Evolutionary conservation across 2,888 invertebrate species (phyloP).

Genomic region (Megalurothrips usitatus): DNA sequence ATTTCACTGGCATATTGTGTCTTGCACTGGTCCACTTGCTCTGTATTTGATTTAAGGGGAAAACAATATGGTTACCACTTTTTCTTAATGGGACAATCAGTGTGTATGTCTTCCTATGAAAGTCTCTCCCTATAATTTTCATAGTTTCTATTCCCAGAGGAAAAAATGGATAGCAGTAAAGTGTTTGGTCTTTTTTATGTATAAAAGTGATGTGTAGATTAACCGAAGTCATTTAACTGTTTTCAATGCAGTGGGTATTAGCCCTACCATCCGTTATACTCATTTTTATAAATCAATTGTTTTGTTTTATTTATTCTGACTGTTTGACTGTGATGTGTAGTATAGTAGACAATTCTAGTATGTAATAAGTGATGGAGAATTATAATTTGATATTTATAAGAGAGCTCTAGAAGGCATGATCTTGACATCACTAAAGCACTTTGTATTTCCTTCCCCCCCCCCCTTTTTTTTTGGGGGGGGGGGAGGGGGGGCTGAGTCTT

Average conservation of each 20-base stretch:
- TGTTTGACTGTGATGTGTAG: constrained; percentile 18
- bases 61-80: too few species aligned
- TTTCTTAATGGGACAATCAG: too few species aligned
- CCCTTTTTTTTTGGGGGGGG: too few species aligned
- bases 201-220: too few species aligned
- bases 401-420: too few species aligned
- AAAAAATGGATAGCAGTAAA: not conserved
- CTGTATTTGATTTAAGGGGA: not conserved
- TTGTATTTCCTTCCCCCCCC: too few species aligned
- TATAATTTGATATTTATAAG: not conserved
- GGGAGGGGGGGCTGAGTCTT: too few species aligned
- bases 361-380: not conserved
- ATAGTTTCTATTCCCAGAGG: not conserved
- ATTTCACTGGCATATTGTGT: not conserved
- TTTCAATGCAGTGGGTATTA: not conserved
- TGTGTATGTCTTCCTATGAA: not conserved
- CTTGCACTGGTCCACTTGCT: not conserved
- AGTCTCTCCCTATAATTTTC: not conserved
- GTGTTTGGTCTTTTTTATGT: not conserved
- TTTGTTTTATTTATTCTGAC: constrained; percentile 11
- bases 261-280: not conserved
- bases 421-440: too few species aligned
- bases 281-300: not conserved
- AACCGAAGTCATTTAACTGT: not conserved
- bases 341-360: not conserved